Evolutionary conservation across 2,113 vertebrate species (phyloP).

Genomic region (Lophochroa leadbeateri): DNA sequence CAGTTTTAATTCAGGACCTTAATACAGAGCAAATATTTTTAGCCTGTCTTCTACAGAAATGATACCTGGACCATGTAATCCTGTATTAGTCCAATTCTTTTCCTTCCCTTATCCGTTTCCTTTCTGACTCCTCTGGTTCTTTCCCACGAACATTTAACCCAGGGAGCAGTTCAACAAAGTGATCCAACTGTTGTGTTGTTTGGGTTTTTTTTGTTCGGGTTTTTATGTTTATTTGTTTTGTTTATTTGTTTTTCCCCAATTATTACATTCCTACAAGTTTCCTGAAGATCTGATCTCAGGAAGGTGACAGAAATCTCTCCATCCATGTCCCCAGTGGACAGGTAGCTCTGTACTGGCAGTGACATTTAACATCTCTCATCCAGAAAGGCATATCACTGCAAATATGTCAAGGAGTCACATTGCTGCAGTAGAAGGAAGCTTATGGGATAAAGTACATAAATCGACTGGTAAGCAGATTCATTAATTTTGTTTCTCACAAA

Average conservation of each 20-base stretch:
- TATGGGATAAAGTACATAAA: neutral
- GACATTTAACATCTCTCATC: neutral
- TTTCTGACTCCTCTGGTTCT: neutral
- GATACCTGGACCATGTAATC: neutral
- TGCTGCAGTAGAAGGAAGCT: neutral
- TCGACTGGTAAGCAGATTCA: neutral
- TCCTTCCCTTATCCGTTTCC: neutral
- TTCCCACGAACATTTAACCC: neutral
- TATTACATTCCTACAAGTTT: neutral
- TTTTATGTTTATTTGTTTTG: neutral
- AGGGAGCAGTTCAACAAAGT: neutral
- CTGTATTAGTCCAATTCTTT: neutral
- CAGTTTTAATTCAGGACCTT: neutral
- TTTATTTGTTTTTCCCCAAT: neutral
- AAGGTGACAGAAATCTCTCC: neutral
- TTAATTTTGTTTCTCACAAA: neutral
- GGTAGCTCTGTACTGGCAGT: neutral
- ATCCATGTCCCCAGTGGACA: neutral
- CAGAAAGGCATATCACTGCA: neutral
- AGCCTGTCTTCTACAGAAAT: neutral
- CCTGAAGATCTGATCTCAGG: neutral
- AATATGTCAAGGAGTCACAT: neutral
- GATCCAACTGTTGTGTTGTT: accelerated
- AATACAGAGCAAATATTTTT: neutral
- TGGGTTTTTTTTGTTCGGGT: neutral